Evolutionary conservation across 2,888 invertebrate genomes (phyloP), one percentile per base, ranked within the genome.

Genomic region (Dorcus hopei): DNA sequence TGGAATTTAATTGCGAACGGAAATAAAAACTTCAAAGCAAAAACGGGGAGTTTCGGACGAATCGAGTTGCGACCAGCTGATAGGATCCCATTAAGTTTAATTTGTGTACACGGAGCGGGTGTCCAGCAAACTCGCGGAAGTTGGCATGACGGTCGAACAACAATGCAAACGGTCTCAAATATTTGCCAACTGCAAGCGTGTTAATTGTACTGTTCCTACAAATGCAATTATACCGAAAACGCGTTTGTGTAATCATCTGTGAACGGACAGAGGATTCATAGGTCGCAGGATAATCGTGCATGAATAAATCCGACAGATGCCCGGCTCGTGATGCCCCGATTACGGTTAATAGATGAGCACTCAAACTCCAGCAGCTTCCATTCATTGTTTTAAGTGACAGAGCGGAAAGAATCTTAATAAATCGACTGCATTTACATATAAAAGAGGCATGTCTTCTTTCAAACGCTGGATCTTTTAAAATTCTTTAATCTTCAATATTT

Each of bases 181-280:
- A 61, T 61, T 61, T 61, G 61, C 58, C 39, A 42, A 58, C 48
- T 50, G 53, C 43, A 50, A 23, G 58, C 45, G 56, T 59, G 54
- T 56, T 61, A 59, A 61, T 61, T 61, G 56, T 51, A 59, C 51
- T 54, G 59, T 58, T 59, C 39, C 60, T 61, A 57, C 49, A 57
- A 56, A 61, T 55, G 58, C 55, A 58, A 56, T 56, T 56, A 61
- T 50, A 11, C 40, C 42, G 42, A 43, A 53, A 57, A 61, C 52
- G 54, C 45, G 52, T 45, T 51, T 38, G 54, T 45, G 57, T 59
- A 59, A 61, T 59, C 53, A 47, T 52, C 49, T 49, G 45, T 43
- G 61, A 62, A 62, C 49, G 19, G 41, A 42, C 57, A 49, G 52
- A 57, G 38, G 19, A 45, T 9, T 45, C 45, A 45, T 45, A 23